Percentiles rank a stretch among this genome's conserved stretches.
phyloP scores from a whole-genome alignment of 2,888 invertebrate genomes.

The Desoria tigrina region DNA sequence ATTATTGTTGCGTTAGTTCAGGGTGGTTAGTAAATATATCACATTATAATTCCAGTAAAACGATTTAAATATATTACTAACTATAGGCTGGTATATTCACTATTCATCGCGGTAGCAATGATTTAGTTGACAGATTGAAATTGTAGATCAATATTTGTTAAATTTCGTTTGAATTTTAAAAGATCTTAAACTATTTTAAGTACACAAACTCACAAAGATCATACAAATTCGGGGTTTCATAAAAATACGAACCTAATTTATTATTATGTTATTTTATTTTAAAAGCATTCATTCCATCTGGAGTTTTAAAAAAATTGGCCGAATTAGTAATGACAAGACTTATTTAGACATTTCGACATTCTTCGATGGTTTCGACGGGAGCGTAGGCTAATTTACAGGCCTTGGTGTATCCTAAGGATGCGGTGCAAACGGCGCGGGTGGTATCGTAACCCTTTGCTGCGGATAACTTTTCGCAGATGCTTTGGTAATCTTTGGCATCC shows the following conservation, averaged over 20 bases:
- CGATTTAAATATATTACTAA: no score
- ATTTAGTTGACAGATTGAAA: no score
- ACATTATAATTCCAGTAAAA: no score
- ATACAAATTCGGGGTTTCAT: background rate
- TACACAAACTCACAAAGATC: background rate
- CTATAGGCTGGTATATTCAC: no score
- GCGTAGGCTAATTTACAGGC: conserved; percentile 35
- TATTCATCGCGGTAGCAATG: no score
- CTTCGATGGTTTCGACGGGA: conserved; percentile 30
- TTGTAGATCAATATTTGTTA: no score
- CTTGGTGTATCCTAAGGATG: conserved; percentile 42
- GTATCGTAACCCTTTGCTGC: conserved; percentile 39
- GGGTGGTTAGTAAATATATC: no score
- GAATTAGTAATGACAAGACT: background rate
- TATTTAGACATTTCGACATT: conserved; percentile 21
- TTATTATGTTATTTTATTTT: background rate
- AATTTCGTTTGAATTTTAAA: no score
- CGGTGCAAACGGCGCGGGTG: conserved; percentile 45
- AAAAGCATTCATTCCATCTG: background rate
- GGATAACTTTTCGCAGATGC: conserved; percentile 66
- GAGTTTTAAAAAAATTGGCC: background rate
- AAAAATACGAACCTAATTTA: background rate
- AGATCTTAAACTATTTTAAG: no score
- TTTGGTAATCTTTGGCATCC: conserved; percentile 62
- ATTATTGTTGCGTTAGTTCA: no score